Evolutionary conservation across 2,113 vertebrate species (phyloP).

Genomic region (Lampris megalopsis): DNA sequence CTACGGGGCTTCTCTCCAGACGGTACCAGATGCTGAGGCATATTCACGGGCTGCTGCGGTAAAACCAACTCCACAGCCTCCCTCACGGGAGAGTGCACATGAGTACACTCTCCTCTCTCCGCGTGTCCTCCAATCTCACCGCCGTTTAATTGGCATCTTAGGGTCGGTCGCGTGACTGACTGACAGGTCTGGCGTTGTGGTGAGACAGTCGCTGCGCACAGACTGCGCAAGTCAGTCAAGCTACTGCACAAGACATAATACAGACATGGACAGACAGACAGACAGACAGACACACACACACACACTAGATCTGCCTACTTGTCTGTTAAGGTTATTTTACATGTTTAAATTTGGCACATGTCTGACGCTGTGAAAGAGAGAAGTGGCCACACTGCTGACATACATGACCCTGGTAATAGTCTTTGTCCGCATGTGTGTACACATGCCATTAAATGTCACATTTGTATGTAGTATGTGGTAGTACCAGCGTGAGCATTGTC

Average conservation of each 20-base stretch:
- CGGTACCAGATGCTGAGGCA: constrained; percentile 1
- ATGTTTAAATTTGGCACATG: not conserved
- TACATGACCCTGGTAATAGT: no score
- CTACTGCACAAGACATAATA: constrained; percentile 19
- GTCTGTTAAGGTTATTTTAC: constrained; percentile 13
- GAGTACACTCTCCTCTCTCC: not conserved
- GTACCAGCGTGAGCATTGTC: no score
- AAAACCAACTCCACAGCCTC: constrained; percentile 12
- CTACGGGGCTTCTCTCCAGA: constrained; percentile 23
- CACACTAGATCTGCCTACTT: not conserved
- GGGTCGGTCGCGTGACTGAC: constrained; percentile 57
- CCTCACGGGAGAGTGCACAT: not conserved
- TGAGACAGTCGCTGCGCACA: constrained; percentile 38
- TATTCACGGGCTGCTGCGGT: constrained; percentile 21
- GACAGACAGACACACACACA: constrained; percentile 30
- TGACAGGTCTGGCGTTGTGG: constrained; percentile 57
- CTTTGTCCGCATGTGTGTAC: no score
- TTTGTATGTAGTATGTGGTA: no score
- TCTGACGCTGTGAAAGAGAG: no score
- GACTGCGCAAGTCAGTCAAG: constrained; percentile 59
- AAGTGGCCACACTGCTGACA: no score
- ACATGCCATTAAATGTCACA: no score
- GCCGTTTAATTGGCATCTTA: constrained; percentile 60
- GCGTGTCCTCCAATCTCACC: constrained; percentile 14
- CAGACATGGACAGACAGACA: constrained; percentile 26